Evolutionary conservation across 2,888 invertebrate species (phyloP).

Genomic region (Temnothorax rugatulus): DNA sequence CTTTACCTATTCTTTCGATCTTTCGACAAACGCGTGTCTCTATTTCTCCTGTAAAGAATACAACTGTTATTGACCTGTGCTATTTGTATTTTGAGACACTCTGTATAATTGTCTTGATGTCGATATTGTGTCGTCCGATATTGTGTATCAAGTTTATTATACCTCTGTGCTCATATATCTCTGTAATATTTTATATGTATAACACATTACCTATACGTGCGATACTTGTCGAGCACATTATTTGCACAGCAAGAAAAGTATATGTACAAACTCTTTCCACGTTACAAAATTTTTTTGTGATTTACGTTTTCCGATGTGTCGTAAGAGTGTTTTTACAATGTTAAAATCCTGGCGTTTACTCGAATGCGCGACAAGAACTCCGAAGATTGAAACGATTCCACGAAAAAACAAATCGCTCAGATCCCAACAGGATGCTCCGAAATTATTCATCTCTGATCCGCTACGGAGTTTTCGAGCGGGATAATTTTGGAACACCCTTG

Average conservation of each 20-base stretch:
- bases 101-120: slow-evolving; percentile 50
- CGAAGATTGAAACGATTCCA: slow-evolving; percentile 2
- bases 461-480: not conserved
- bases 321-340: not conserved
- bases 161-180: slow-evolving; percentile 21
- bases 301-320: not conserved
- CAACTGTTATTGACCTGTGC: not conserved
- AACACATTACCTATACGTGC: slow-evolving; percentile 23
- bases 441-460: slow-evolving; percentile 10
- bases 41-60: not conserved
- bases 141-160: slow-evolving; percentile 28
- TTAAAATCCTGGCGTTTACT: not conserved
- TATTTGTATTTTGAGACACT: slow-evolving; percentile 36
- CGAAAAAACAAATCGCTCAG: not conserved
- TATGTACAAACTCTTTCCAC: not conserved
- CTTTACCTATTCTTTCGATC: not conserved
- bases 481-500: slow-evolving; percentile 27
- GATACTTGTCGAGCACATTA: slow-evolving; percentile 50
- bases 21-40: not conserved
- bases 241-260: slow-evolving; percentile 34
- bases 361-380: slow-evolving; percentile 18
- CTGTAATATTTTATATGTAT: slow-evolving; percentile 27
- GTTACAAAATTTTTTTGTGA: not conserved
- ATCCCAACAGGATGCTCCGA: not conserved
- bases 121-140: slow-evolving; percentile 47